Evolutionary conservation across 2,888 invertebrate genomes (phyloP).

Genomic region (Conomelus anceps): DNA sequence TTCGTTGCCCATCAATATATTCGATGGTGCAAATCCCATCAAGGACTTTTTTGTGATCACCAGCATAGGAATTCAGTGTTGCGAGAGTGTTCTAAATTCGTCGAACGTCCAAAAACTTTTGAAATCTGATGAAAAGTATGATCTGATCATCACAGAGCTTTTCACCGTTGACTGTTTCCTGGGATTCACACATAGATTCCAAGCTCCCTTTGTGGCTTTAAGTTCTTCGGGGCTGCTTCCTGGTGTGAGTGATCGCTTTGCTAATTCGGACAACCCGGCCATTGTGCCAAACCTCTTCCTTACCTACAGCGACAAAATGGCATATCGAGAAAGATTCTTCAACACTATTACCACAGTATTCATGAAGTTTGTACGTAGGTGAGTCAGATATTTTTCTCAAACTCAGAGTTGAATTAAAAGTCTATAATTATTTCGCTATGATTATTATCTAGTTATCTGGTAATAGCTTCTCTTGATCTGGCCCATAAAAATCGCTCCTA

Average conservation of each 20-base stretch:
- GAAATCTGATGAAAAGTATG: constrained; percentile 27
- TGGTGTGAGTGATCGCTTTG: constrained; percentile 27
- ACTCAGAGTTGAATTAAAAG: background rate
- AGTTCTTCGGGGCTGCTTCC: constrained; percentile 31
- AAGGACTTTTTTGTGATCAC: constrained; percentile 21
- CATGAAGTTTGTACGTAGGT: background rate
- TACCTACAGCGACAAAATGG: constrained; percentile 34
- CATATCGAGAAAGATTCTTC: constrained; percentile 34
- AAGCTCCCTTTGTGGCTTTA: constrained; percentile 29
- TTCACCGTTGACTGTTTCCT: constrained; percentile 37
- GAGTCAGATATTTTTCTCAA: background rate
- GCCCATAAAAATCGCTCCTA: no score
- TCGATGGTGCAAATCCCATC: constrained; percentile 25
- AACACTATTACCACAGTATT: constrained; percentile 29
- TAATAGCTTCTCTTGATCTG: no score
- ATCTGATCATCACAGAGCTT: constrained; percentile 36
- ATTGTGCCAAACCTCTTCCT: constrained; percentile 34
- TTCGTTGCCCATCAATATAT: constrained; percentile 24
- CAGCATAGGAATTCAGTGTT: constrained; percentile 25
- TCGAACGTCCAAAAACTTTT: constrained; percentile 17
- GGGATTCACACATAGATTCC: constrained; percentile 33
- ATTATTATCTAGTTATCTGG: no score
- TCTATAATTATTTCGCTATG: no score
- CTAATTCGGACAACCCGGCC: constrained; percentile 33
- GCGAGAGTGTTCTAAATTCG: constrained; percentile 24